phyloP scores from a whole-genome alignment of 2,888 invertebrate species.

The Endotricha flammealis region DNA sequence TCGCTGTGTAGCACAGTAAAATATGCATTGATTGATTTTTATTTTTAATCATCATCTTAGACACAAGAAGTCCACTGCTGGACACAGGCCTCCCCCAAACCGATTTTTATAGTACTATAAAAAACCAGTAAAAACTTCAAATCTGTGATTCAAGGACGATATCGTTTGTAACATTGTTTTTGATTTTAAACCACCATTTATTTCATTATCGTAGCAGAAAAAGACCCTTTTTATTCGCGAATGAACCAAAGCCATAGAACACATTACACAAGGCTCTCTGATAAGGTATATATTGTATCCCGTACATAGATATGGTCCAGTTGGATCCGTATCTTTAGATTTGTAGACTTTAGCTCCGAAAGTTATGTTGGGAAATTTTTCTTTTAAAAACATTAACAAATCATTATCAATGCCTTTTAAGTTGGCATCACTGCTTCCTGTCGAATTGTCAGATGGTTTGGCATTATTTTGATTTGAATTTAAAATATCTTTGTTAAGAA shows the following conservation, averaged over 20 bases:
- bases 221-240: slow-evolving; percentile 91
- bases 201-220: slow-evolving; percentile 76
- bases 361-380: slow-evolving; percentile 43
- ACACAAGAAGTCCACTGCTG: no score
- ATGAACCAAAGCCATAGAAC: slow-evolving; percentile 96
- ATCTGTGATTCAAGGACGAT: slow-evolving; percentile 92
- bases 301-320: slow-evolving; percentile 89
- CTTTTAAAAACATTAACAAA: slow-evolving; percentile 46
- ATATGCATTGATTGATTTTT: no score
- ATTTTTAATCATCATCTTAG: no score
- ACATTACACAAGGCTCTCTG: slow-evolving; percentile 95
- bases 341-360: slow-evolving; percentile 75
- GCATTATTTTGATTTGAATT: no score
- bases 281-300: slow-evolving; percentile 90
- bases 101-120: slow-evolving; percentile 45
- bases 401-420: slow-evolving; percentile 58
- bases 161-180: slow-evolving; percentile 86
- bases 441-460: no score
- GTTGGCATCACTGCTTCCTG: no score
- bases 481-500: no score
- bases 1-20: no score
- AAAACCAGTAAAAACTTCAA: slow-evolving; percentile 87
- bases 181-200: slow-evolving; percentile 84
- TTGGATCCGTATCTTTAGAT: slow-evolving; percentile 30
- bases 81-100: no score